Evolutionary conservation across 2,888 invertebrate genomes (phyloP).

Genomic region (Andricus curvator): DNA sequence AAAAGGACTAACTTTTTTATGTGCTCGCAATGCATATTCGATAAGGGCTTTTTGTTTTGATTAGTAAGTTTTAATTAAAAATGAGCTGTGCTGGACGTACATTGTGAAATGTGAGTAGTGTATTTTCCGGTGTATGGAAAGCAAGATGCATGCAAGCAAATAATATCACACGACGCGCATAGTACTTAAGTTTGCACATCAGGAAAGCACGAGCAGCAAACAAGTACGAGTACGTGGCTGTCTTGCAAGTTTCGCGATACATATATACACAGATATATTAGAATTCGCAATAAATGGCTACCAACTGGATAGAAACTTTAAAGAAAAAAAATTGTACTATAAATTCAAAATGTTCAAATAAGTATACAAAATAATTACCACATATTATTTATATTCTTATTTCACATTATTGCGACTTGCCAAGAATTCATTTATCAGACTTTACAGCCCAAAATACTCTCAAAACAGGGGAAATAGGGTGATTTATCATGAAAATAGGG

Average conservation of each 20-base stretch:
- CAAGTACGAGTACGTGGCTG: background rate
- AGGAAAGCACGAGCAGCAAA: conserved; percentile 52
- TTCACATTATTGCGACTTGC: too few species aligned
- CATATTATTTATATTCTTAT: too few species aligned
- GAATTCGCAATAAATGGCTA: background rate
- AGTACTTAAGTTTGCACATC: conserved; percentile 56
- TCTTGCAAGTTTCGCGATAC: background rate
- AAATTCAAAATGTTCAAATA: too few species aligned
- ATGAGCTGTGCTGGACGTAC: background rate
- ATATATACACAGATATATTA: background rate
- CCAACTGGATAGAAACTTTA: background rate
- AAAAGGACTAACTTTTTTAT: background rate
- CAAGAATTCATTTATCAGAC: too few species aligned
- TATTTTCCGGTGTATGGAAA: background rate
- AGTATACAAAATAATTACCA: too few species aligned
- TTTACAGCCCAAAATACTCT: too few species aligned
- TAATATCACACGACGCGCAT: conserved; percentile 65
- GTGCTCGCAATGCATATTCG: background rate
- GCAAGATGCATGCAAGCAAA: conserved; percentile 5
- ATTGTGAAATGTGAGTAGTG: conserved; percentile 7
- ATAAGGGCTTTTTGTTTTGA: background rate
- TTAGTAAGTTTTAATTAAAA: background rate
- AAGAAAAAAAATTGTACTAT: background rate
- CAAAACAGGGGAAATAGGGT: too few species aligned
- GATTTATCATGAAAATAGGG: too few species aligned